Evolutionary conservation across 2,888 invertebrate species (phyloP), one percentile per base, ranked within the genome.

Genomic region (Tetramorium bicarinatum): DNA sequence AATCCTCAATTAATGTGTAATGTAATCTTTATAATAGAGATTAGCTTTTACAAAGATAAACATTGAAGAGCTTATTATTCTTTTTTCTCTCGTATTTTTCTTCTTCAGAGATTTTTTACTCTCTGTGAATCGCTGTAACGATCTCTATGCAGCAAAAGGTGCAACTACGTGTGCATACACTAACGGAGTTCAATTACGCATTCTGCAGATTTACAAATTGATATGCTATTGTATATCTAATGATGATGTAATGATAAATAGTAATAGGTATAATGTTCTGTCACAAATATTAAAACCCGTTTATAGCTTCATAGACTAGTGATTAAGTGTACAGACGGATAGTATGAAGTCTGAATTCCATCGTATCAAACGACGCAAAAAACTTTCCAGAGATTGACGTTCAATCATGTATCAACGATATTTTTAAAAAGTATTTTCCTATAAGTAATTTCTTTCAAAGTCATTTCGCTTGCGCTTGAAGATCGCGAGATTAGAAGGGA

Each of bases 111-210:
- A 62, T 25, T 72, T 59, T 59, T 75, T 34, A 66, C 15, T 75
- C 44, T 75, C 34, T 11, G 8, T 64, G 8, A 34, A 75, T 34
- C 29, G 15, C n/a, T 47, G 29, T 34, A 75, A 62, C 44, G 62
- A 75, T 75, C 62, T 34, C 29, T 29, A n/a, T n/a, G 29, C 15
- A 44, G 25, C 29, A 66, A 75, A 64, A 75, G 21, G 6, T 64
- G 47, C 29, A 75, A 47, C n/a, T 75, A 75, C n/a, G 21, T 64
- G 66, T 34, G 47, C 47, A 29, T 75, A n/a, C 2, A 74, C 9
- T 61, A 75, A 29, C 47, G 2, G 44, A 75, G 15, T 47, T 75
- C 15, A 47, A 47, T 75, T 9, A 11, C 34, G 66, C 75, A 21
- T 41, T 61, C 13, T 6, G 15, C 3, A 66, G 47, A n/a, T 75